A percentile compares a stretch with the other conserved stretches of the same genome.
phyloP scores from a whole-genome alignment of 2,888 invertebrate genomes.

The Cephus sareptanus region DNA sequence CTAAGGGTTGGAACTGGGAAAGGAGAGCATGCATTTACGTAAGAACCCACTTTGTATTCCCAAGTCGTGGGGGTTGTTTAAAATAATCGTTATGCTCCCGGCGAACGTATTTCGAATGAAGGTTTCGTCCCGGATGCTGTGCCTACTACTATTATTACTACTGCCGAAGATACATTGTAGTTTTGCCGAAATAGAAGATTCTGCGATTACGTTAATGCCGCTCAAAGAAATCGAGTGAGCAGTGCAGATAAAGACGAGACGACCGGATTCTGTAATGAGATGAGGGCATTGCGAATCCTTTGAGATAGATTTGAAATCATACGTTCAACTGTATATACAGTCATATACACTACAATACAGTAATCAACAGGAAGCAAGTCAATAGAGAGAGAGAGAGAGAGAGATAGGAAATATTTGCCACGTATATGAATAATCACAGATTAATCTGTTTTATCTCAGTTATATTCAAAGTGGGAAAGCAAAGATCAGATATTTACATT shows the following conservation, averaged over 20 bases:
- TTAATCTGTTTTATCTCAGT: not conserved
- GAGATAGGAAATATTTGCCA: not conserved
- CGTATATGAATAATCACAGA: not conserved
- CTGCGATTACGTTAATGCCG: not conserved
- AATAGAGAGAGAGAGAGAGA: too few relatives aligned
- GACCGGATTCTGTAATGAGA: not conserved
- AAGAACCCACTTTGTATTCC: constrained; percentile 62
- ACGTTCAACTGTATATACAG: too few relatives aligned
- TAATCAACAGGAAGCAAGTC: not conserved
- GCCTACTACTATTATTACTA: not conserved
- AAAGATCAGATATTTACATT: not conserved
- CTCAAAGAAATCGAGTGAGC: not conserved
- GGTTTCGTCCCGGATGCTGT: constrained; percentile 6
- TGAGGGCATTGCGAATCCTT: not conserved
- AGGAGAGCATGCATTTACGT: constrained; percentile 50
- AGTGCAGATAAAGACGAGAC: not conserved
- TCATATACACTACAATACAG: not conserved
- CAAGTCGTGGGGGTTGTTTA: constrained; percentile 48
- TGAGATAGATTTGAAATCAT: not conserved
- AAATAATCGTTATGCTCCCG: constrained; percentile 56
- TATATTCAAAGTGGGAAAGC: not conserved
- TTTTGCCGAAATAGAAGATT: not conserved
- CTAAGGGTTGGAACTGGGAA: constrained; percentile 14
- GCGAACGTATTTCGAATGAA: constrained; percentile 31
- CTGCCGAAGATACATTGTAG: not conserved